Percentiles rank a stretch among this genome's conserved stretches.
These are phyloP conservation scores for Drosophila nigromelanica DNA, from an alignment of 1,140 invertebrate genomes.

Conservation along the genomic window DNA sequence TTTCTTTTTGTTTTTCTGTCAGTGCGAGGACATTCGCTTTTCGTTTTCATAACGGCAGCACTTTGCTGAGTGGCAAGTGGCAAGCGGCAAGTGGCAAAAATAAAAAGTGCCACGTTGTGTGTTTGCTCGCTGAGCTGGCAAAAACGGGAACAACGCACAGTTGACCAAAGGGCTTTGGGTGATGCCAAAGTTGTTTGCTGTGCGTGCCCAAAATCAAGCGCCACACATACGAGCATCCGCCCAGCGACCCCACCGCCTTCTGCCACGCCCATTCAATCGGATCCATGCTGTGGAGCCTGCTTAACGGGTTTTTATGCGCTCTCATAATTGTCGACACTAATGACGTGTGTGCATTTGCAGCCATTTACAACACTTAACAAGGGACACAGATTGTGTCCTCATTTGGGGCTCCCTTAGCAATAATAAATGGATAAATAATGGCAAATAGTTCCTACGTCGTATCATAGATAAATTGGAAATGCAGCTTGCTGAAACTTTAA, in stretches of 20 bases:
- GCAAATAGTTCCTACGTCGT: slow-evolving; percentile 1
- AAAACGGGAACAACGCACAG: slow-evolving; percentile 38
- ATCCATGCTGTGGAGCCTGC: slow-evolving; percentile 8
- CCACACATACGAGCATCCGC: slow-evolving; percentile 13
- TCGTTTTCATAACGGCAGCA: slow-evolving; percentile 49
- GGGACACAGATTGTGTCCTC: not conserved
- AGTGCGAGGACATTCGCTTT: slow-evolving; percentile 47
- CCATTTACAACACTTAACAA: slow-evolving; percentile 30
- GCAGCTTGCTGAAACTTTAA: not conserved
- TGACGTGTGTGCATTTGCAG: slow-evolving; percentile 36
- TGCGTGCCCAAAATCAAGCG: slow-evolving; percentile 46
- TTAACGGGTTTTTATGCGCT: slow-evolving; percentile 49
- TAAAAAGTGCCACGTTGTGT: slow-evolving; percentile 63
- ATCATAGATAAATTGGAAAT: not conserved
- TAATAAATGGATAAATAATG: slow-evolving; percentile 33
- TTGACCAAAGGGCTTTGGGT: slow-evolving; percentile 50
- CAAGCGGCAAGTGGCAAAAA: slow-evolving; percentile 23
- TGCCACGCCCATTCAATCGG: not conserved
- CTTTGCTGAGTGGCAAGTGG: slow-evolving; percentile 59
- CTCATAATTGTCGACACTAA: slow-evolving; percentile 52
- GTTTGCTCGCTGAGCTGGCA: slow-evolving; percentile 59
- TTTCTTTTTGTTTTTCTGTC: slow-evolving; percentile 28
- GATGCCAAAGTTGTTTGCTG: slow-evolving; percentile 38
- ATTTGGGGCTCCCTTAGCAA: slow-evolving; percentile 1
- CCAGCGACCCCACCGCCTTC: no score